Conservation (phyloP, 2,888 invertebrate species). For the Stictocephala bisonia region DNA sequence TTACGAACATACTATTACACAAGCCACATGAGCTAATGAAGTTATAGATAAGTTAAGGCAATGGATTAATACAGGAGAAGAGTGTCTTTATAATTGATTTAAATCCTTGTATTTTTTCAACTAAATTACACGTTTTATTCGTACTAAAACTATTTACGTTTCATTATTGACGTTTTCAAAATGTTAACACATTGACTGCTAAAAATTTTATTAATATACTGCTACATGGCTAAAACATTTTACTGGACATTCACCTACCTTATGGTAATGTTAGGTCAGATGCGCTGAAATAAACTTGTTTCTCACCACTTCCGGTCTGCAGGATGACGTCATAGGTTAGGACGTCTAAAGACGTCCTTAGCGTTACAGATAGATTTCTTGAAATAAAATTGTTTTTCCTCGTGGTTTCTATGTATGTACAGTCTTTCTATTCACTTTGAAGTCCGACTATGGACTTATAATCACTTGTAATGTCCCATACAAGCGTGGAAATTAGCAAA, state of each 20-base stretch:
- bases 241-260: neutral
- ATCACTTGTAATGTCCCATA: too few species aligned
- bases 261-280: neutral
- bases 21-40: too few species aligned
- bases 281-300: neutral
- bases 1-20: too few species aligned
- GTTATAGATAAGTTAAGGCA: too few species aligned
- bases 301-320: neutral
- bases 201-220: neutral
- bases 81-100: too few species aligned
- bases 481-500: neutral
- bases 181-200: constrained; percentile 34
- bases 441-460: neutral
- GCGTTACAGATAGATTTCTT: neutral
- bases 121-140: too few species aligned
- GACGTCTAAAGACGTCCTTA: neutral
- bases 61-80: too few species aligned
- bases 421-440: neutral
- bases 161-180: too few species aligned
- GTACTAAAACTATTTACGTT: too few species aligned
- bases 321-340: neutral
- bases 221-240: constrained; percentile 4
- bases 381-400: neutral
- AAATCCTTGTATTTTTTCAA: too few species aligned
- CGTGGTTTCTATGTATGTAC: neutral